Evolutionary conservation across 2,113 vertebrate species (phyloP).

Genomic region (Calonectris borealis): DNA sequence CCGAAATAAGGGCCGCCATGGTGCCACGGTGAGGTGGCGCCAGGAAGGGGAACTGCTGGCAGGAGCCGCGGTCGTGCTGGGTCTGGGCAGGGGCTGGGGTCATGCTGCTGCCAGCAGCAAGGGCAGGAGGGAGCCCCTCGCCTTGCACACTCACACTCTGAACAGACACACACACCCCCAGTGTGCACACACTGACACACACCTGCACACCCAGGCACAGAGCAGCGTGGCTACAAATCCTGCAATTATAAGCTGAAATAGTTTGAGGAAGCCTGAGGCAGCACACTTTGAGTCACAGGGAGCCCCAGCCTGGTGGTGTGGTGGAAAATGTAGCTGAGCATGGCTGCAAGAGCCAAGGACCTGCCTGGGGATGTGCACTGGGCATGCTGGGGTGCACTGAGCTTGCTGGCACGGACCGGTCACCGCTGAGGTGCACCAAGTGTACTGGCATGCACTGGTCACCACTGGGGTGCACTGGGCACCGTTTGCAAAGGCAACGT

Average conservation of each 20-base stretch:
- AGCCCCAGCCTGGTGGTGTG: neutral
- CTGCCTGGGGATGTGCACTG: neutral
- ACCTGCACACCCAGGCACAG: too few relatives aligned
- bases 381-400: neutral
- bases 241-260: neutral
- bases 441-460: neutral
- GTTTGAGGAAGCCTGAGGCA: neutral
- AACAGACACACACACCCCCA: neutral
- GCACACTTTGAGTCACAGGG: neutral
- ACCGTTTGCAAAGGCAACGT: accelerated
- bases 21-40: neutral
- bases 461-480: neutral
- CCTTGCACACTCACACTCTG: neutral
- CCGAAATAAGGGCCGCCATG: conserved; percentile 67
- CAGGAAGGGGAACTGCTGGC: neutral
- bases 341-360: neutral
- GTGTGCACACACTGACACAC: neutral
- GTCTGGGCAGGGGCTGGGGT: neutral
- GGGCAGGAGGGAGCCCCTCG: neutral
- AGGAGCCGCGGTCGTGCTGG: accelerated
- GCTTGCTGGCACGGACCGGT: neutral
- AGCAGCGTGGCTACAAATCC: neutral
- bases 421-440: neutral
- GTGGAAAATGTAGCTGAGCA: neutral
- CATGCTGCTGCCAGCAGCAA: neutral